A percentile compares a stretch with the other conserved stretches of the same genome.
Conservation (phyloP, 2,797 vertebrate species). For the Huso huso region DNA sequence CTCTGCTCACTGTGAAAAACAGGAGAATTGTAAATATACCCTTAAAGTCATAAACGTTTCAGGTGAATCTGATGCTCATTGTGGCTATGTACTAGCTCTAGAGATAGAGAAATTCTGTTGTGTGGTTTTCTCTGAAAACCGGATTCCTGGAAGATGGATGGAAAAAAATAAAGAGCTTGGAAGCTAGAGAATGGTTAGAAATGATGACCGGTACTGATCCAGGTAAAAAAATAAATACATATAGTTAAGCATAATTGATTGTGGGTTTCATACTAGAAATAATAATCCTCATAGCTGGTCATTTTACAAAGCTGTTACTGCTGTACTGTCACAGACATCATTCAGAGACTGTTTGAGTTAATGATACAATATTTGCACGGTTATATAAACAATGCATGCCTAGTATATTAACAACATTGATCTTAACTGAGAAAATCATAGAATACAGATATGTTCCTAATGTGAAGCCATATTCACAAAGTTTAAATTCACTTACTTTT, state of each 20-base stretch:
- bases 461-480: too few relatives aligned
- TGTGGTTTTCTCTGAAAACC: slow-evolving; percentile 16
- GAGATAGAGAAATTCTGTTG: slow-evolving; percentile 20
- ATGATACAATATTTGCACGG: too few relatives aligned
- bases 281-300: too few relatives aligned
- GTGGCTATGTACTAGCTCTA: slow-evolving; percentile 8
- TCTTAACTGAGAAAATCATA: too few relatives aligned
- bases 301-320: too few relatives aligned
- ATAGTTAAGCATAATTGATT: neutral
- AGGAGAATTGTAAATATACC: slow-evolving; percentile 16
- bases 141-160: slow-evolving; percentile 22
- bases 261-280: too few relatives aligned
- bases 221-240: slow-evolving; percentile 14
- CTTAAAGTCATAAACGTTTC: slow-evolving; percentile 26
- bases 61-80: neutral
- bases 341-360: too few relatives aligned
- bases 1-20: slow-evolving; percentile 8
- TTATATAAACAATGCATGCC: too few relatives aligned
- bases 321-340: too few relatives aligned
- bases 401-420: too few relatives aligned
- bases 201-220: slow-evolving; percentile 17
- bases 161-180: accelerated
- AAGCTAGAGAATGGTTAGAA: neutral
- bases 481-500: too few relatives aligned
- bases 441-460: too few relatives aligned